Base-by-base conservation (phyloP, 2,797 vertebrate genomes). In the Mastacembelus armatus region DNA sequence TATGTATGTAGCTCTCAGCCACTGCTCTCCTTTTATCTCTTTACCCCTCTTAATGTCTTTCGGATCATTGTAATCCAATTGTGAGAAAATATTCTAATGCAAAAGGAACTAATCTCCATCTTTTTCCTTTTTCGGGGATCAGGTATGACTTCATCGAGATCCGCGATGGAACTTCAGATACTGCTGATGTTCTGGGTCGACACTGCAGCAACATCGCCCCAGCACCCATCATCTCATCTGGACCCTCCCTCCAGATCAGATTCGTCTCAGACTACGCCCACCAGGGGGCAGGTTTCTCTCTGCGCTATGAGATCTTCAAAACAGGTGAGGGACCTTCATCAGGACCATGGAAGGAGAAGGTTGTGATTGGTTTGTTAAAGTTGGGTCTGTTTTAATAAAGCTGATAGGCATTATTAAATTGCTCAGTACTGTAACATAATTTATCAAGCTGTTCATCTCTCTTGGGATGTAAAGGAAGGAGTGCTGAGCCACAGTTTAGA, bases 161-260 rank as follows among this genome's bases (percentile, higher is more conserved):
- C 76, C 95, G 95, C 0, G 98, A 99, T 0, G 98, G 98, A 10
- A 95, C 93, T 73, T 95, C 92, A 0, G 96, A 97, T 0, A 88
- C 71, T 0, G 95, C 96, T 0, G 98, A 99, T 27, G 93, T 98
- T 40, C 88, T 99, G 81, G 98, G 97, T 32, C 96, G 96, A 64
- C 96, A 99, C 91, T 99, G 98, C 87, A 98, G 96, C 79, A 99
- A 96, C 91, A 98, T 99, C n/a, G 97, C 98, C 10, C 98, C 98
- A 0, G 94, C 96, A 1, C 95, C 97, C 7, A 97, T 99, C 93
- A 95, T 96, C 66, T 99, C 98, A 4, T 98, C 97, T 0, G 97
- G 98, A 8, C 88, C 96, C 0, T 93, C 94, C 69, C 93, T 99
- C 8, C 96, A 95, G 63, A 98, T 99, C 86, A 92, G 94, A 67